phyloP scores from a whole-genome alignment of 2,113 vertebrate species.

The Forbesichthys papilliferus region DNA sequence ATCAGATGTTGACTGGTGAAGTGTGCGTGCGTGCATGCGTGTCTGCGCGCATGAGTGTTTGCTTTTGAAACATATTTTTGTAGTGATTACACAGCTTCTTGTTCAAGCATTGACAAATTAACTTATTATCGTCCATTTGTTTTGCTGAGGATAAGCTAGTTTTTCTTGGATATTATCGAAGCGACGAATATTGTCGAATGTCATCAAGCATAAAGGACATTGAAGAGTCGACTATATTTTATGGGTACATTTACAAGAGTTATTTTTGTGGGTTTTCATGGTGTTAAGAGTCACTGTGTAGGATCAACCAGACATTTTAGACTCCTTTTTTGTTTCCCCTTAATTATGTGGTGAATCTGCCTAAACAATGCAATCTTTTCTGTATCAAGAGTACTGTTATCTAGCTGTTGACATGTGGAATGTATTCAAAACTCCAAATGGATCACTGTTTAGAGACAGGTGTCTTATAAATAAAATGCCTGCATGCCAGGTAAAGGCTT shows the following conservation, averaged over 20 bases:
- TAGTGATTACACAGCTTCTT: constrained; percentile 55
- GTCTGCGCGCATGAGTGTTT: neutral
- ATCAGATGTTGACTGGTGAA: neutral
- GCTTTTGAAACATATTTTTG: constrained; percentile 50
- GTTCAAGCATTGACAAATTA: constrained; percentile 40
- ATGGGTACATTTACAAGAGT: constrained; percentile 17
- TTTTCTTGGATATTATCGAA: constrained; percentile 19
- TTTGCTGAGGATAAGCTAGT: constrained; percentile 30
- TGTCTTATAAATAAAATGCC: constrained; percentile 67
- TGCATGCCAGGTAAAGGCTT: constrained; percentile 68
- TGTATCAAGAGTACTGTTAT: constrained; percentile 75
- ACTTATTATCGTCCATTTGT: constrained; percentile 5
- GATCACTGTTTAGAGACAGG: constrained; percentile 29
- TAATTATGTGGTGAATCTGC: constrained; percentile 62
- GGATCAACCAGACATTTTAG: constrained; percentile 39
- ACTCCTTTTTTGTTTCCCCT: constrained; percentile 32
- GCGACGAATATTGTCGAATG: constrained; percentile 37
- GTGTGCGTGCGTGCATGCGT: constrained; percentile 8
- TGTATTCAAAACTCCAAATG: constrained; percentile 54
- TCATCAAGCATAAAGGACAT: constrained; percentile 7
- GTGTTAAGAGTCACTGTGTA: constrained; percentile 21
- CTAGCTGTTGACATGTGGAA: constrained; percentile 75
- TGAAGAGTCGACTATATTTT: constrained; percentile 16
- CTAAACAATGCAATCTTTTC: constrained; percentile 74
- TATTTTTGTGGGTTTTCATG: constrained; percentile 15